Conservation (phyloP, 1,140 invertebrate genomes). For the Megalonaias nervosa region DNA sequence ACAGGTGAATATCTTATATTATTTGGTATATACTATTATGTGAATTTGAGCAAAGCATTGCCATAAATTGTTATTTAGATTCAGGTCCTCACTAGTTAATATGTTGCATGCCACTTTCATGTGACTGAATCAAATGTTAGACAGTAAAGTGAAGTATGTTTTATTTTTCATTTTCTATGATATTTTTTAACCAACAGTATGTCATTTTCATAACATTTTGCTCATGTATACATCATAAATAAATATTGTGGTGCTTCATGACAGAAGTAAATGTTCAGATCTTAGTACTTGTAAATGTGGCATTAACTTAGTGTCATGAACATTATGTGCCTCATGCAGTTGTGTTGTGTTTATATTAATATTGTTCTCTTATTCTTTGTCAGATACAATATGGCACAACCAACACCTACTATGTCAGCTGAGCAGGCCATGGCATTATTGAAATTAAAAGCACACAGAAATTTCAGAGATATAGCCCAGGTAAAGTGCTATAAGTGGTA, state of each 20-base stretch:
- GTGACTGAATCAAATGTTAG: neutral
- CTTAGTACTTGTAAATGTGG: no score
- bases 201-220: no score
- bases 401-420: conserved; percentile 52
- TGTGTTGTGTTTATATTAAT: no score
- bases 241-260: no score
- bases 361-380: neutral
- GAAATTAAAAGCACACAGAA: conserved; percentile 56
- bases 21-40: neutral
- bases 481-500: conserved; percentile 17
- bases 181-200: no score
- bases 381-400: conserved; percentile 61
- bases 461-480: conserved; percentile 64
- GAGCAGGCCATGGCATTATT: conserved; percentile 57
- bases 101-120: neutral
- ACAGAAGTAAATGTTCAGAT: no score
- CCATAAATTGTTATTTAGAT: neutral
- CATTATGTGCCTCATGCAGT: no score
- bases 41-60: neutral
- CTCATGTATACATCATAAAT: no score
- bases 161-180: neutral
- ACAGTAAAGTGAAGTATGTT: neutral
- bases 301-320: no score
- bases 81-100: neutral
- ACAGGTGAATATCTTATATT: neutral